A percentile compares a stretch with the other conserved stretches of the same genome.
These are phyloP conservation scores for Sebastes melanostomus DNA, from an alignment of 2,797 vertebrate species.

Conservation along the genomic window DNA sequence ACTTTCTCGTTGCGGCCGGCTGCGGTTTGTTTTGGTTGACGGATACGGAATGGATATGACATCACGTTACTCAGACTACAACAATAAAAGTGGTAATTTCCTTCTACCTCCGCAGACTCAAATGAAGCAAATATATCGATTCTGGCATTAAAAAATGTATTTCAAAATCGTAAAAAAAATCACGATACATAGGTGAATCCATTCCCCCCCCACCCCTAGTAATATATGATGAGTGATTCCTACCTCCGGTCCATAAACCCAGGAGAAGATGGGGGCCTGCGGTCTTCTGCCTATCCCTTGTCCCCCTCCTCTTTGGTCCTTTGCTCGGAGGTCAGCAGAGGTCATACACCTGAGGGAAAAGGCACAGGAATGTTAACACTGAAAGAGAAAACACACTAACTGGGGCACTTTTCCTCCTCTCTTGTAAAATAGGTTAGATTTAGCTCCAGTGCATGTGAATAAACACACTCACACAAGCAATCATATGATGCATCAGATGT, in stretches of 20 bases:
- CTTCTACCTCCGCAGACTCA: no score
- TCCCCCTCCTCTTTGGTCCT: constrained; percentile 33
- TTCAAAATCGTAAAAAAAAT: no score
- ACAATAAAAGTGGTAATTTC: no score
- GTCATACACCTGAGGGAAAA: constrained; percentile 54
- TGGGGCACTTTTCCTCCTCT: background rate
- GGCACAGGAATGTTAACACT: background rate
- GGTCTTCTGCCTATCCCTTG: constrained; percentile 21
- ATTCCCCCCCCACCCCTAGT: no score
- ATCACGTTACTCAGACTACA: no score
- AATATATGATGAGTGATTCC: background rate
- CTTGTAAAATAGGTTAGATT: constrained; percentile 14
- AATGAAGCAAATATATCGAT: no score
- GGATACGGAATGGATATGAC: no score
- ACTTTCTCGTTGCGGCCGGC: no score
- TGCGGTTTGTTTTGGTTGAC: no score
- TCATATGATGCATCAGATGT: constrained; percentile 56
- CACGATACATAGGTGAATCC: accelerated
- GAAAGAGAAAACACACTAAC: background rate
- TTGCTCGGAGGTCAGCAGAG: constrained; percentile 43
- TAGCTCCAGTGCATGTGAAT: background rate
- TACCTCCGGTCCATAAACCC: constrained; percentile 85
- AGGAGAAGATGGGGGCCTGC: constrained; percentile 60
- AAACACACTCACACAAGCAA: constrained; percentile 25
- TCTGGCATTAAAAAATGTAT: no score